Conservation (phyloP, 2,113 vertebrate genomes). For the Cavia aperea region DNA sequence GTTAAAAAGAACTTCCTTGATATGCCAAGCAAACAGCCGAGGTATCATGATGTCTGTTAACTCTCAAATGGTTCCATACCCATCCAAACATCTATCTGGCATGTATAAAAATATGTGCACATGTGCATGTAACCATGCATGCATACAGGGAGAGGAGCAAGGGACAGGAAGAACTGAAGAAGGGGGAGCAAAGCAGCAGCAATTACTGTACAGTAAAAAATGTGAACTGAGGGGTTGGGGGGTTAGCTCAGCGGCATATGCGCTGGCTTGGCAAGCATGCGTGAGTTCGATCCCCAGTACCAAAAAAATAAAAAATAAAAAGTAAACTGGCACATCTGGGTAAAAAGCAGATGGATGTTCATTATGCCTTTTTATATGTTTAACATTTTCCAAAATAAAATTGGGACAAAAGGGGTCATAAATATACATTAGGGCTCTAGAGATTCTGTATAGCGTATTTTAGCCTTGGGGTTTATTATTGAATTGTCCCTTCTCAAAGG, state of each 20-base stretch:
- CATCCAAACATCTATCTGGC: background rate
- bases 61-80: background rate
- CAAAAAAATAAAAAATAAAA: no score
- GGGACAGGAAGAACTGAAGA: background rate
- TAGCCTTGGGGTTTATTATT: background rate
- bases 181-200: background rate
- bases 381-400: slow-evolving; percentile 34
- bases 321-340: background rate
- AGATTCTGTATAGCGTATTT: background rate
- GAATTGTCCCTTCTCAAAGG: background rate
- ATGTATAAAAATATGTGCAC: background rate
- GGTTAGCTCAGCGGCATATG: no score
- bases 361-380: background rate
- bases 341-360: background rate
- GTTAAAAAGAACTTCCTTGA: background rate
- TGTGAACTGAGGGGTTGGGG: background rate
- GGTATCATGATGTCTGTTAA: background rate
- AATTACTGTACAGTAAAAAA: background rate
- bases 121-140: background rate
- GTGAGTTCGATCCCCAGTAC: no score
- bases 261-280: no score
- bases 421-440: background rate
- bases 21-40: background rate
- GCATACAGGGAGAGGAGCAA: background rate
- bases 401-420: background rate